Evolutionary conservation across 2,888 invertebrate species (phyloP), one percentile per base, ranked within the genome.

Genomic region (Carabus problematicus): DNA sequence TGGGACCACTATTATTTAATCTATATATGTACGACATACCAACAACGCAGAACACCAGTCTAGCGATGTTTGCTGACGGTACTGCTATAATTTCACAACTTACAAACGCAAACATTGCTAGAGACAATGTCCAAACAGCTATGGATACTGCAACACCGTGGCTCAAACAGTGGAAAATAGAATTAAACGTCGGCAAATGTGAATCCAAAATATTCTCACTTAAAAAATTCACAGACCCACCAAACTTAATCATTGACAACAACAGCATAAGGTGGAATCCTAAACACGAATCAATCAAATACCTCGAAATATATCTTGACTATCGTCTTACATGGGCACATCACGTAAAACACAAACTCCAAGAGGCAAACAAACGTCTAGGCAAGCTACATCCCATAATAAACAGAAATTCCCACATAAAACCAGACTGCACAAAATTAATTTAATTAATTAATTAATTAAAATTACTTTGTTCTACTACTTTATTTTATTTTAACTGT

Each of bases 321-420:
- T 60, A 7, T 7, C 19, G 43, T 16, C n/a, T n/a, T n/a, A n/a
- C n/a, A n/a, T n/a, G n/a, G n/a, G n/a, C n/a, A n/a, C n/a, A n/a
- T n/a, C n/a, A n/a, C n/a, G n/a, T n/a, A n/a, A n/a, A n/a, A n/a
- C n/a, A 40, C 43, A 60, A 60, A 60, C 14, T 60, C n/a, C 8
- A 43, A 60, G 43, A 60, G 43, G 42, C 60, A 18, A 60, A 60
- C 43, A 60, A 16, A 7, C 40, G 45, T 43, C n/a, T 60, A 43
- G 43, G 60, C 39, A 42, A n/a, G n/a, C n/a, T n/a, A n/a, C n/a
- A n/a, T n/a, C n/a, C n/a, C n/a, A n/a, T n/a, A n/a, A n/a, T n/a
- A n/a, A n/a, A n/a, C n/a, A n/a, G n/a, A n/a, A n/a, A n/a, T n/a
- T n/a, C n/a, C n/a, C n/a, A n/a, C n/a, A n/a, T n/a, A n/a, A n/a